These are phyloP conservation scores for Latrodectus elegans DNA, from an alignment of 2,888 invertebrate genomes.

Conservation along the genomic window DNA sequence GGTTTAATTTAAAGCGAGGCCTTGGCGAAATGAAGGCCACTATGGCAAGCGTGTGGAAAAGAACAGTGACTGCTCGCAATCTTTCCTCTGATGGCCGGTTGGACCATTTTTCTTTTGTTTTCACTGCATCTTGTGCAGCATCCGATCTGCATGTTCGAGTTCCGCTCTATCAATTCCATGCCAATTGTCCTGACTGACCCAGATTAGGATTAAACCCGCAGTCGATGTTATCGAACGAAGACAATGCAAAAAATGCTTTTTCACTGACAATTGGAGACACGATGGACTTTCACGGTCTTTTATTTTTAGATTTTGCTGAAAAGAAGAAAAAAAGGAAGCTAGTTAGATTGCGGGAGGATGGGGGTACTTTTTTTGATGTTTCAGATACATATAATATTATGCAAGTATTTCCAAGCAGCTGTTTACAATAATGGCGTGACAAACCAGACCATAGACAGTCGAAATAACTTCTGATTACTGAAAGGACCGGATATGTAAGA, in stretches of 20 bases:
- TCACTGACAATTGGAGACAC: constrained; percentile 3
- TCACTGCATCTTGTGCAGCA: background rate
- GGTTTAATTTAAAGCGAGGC: too few relatives aligned
- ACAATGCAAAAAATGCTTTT: constrained; percentile 37
- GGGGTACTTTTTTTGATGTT: too few relatives aligned
- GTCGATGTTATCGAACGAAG: constrained; percentile 24
- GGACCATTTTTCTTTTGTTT: background rate
- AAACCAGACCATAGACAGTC: too few relatives aligned
- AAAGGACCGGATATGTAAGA: too few relatives aligned
- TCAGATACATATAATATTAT: too few relatives aligned
- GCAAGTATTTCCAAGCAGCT: too few relatives aligned
- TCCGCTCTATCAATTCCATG: constrained; percentile 21
- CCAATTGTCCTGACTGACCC: constrained; percentile 50
- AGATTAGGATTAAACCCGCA: constrained; percentile 23
- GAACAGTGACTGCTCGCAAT: background rate
- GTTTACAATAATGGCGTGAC: too few relatives aligned
- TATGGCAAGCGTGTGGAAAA: constrained; percentile 7
- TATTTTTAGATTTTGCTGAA: constrained; percentile 8
- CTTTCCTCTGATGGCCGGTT: background rate
- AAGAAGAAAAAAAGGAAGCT: background rate
- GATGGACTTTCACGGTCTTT: constrained; percentile 15
- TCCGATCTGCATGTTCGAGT: constrained; percentile 4
- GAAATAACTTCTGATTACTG: too few relatives aligned
- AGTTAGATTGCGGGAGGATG: too few relatives aligned
- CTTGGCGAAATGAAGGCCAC: constrained; percentile 4